Percentiles rank a stretch among this genome's conserved stretches.
Evolutionary conservation across 2,888 invertebrate species (phyloP).

Genomic region (Tanaodytes sp.): DNA sequence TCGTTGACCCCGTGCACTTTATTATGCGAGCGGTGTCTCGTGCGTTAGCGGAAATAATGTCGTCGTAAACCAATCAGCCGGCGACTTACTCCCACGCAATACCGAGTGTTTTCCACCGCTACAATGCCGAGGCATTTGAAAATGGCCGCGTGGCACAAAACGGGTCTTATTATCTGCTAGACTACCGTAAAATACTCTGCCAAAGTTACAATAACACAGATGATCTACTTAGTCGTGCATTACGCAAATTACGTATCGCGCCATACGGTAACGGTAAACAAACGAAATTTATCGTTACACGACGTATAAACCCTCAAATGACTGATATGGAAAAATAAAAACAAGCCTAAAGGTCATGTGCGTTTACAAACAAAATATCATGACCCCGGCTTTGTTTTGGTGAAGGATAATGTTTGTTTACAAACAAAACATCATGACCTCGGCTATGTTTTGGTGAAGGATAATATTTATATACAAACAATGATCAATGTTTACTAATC

Average conservation of each 20-base stretch:
- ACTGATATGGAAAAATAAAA: conserved; percentile 16
- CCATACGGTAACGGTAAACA: conserved; percentile 14
- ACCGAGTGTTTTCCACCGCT: conserved; percentile 19
- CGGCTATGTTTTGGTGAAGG: too few relatives aligned
- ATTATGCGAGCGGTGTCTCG: conserved; percentile 63
- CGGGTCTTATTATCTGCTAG: conserved; percentile 22
- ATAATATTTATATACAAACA: too few relatives aligned
- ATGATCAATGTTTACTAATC: too few relatives aligned
- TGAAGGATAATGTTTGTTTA: too few relatives aligned
- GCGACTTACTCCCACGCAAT: conserved; percentile 62
- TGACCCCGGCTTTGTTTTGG: too few relatives aligned
- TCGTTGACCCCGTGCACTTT: conserved; percentile 66
- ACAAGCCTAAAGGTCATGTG: too few relatives aligned
- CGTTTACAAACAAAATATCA: too few relatives aligned
- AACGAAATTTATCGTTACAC: neutral
- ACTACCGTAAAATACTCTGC: conserved; percentile 38
- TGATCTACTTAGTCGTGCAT: conserved; percentile 31
- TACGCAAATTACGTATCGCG: conserved; percentile 22
- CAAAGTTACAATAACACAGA: conserved; percentile 38
- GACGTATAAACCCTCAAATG: too few relatives aligned
- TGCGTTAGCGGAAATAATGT: conserved; percentile 69
- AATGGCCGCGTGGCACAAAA: conserved; percentile 9
- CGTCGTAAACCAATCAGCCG: conserved; percentile 69
- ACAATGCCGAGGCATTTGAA: conserved; percentile 12
- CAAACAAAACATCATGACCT: too few relatives aligned